A percentile compares a stretch with the other conserved stretches of the same genome.
These are phyloP conservation scores for Stenchaetothrips biformis DNA, from an alignment of 2,888 invertebrate species.

Conservation along the genomic window DNA sequence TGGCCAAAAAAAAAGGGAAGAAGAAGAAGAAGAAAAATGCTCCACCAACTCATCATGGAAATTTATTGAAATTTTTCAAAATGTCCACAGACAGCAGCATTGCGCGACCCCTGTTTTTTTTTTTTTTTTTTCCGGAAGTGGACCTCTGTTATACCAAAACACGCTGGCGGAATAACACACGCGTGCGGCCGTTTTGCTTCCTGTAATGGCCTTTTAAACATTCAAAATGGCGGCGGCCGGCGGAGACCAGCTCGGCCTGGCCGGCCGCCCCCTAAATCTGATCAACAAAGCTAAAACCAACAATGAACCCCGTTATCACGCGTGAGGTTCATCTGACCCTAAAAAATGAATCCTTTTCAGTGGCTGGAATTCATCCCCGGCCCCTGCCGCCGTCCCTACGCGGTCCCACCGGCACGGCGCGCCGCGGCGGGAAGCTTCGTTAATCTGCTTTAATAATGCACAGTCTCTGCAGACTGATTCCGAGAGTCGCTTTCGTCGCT, in stretches of 20 bases:
- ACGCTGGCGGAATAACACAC: not conserved
- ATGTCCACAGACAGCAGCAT: not conserved
- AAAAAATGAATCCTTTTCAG: slow-evolving; percentile 18
- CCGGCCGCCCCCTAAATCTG: not conserved
- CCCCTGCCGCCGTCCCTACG: not conserved
- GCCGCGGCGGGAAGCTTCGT: not conserved
- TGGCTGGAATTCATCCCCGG: not conserved
- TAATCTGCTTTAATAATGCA: slow-evolving; percentile 22
- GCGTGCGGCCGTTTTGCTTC: not conserved
- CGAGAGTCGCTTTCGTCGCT: too few relatives aligned
- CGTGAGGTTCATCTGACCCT: slow-evolving; percentile 18
- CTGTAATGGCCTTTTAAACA: slow-evolving; percentile 3
- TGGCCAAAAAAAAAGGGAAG: not conserved
- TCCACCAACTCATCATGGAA: too few relatives aligned
- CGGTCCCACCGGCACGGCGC: not conserved
- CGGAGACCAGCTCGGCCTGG: not conserved
- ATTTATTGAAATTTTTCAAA: too few relatives aligned
- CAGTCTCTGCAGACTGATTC: not conserved
- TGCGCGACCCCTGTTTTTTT: not conserved
- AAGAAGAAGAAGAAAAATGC: too few relatives aligned
- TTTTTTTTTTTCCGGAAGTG: not conserved
- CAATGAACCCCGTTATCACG: slow-evolving; percentile 17
- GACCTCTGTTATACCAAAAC: too few relatives aligned
- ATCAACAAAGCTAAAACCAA: slow-evolving; percentile 20
- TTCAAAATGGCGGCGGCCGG: not conserved